Conservation (phyloP, 2,888 invertebrate genomes). For the Polylopha cassiicola region DNA sequence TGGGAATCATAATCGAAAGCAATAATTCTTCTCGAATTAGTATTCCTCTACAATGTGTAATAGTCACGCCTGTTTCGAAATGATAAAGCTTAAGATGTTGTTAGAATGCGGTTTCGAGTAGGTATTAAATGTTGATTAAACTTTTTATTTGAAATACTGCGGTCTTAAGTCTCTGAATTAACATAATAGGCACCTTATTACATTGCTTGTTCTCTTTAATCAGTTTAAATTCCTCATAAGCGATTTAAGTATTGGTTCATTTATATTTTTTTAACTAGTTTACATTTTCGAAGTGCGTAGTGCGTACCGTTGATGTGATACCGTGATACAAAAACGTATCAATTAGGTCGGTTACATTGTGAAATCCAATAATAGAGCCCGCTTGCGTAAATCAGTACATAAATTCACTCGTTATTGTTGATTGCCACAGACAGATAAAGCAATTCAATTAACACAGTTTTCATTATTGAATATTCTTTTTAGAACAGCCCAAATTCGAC, state of each 20-base stretch:
- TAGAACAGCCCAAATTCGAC: no score
- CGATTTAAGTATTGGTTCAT: no score
- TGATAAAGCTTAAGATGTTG: slow-evolving; percentile 48
- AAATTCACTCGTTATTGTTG: slow-evolving; percentile 25
- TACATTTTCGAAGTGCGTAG: no score
- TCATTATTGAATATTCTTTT: slow-evolving; percentile 18
- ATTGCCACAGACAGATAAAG: slow-evolving; percentile 23
- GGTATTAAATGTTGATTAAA: no score
- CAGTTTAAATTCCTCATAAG: no score
- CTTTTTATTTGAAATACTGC: no score
- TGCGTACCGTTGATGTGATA: no score
- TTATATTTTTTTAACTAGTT: no score
- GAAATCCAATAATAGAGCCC: slow-evolving; percentile 17
- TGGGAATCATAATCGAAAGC: slow-evolving; percentile 44
- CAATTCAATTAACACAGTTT: slow-evolving; percentile 27
- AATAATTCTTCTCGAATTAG: slow-evolving; percentile 41
- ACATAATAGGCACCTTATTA: no score
- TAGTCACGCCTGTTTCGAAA: slow-evolving; percentile 55
- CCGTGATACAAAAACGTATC: slow-evolving; percentile 23
- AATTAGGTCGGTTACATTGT: slow-evolving; percentile 34
- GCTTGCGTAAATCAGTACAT: slow-evolving; percentile 24
- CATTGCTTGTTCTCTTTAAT: no score
- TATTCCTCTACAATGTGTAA: slow-evolving; percentile 54
- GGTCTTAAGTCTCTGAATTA: no score
- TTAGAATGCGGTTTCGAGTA: slow-evolving; percentile 42